A percentile compares a stretch with the other conserved stretches of the same genome.
These are phyloP conservation scores for Propithecus perrieri DNA, from an alignment of 2,797 vertebrate species.

Conservation along the genomic window DNA sequence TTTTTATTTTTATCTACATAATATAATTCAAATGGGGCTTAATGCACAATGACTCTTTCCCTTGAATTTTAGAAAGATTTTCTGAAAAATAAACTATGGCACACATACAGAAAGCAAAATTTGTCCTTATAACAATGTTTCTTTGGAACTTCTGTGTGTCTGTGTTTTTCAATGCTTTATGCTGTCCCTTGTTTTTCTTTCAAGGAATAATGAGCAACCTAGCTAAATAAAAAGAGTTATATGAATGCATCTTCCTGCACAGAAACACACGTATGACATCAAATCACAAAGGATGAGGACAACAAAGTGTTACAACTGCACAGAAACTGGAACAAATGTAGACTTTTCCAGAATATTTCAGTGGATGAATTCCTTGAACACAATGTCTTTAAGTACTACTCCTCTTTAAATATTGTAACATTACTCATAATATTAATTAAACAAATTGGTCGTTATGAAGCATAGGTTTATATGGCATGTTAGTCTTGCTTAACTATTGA, in stretches of 20 bases:
- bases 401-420: conserved; percentile 48
- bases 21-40: not conserved
- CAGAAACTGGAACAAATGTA: not conserved
- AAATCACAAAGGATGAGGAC: conserved; percentile 3
- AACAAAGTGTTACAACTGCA: not conserved
- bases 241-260: not conserved
- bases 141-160: not conserved
- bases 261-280: not conserved
- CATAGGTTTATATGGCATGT: not conserved
- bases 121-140: not conserved
- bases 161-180: not conserved
- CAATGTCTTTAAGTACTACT: not conserved
- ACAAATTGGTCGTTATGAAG: conserved; percentile 40
- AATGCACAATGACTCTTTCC: not conserved
- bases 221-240: not conserved
- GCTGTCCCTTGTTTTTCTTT: not conserved
- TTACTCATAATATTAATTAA: not conserved
- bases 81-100: conserved; percentile 4
- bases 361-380: not conserved
- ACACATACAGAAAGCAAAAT: conserved; percentile 2
- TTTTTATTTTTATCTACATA: conserved; percentile 37
- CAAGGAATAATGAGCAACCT: not conserved
- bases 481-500: conserved; percentile 15
- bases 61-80: conserved; percentile 18
- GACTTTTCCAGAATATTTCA: conserved; percentile 15